phyloP scores from a whole-genome alignment of 2,113 vertebrate genomes.

The Willisornis vidua region DNA sequence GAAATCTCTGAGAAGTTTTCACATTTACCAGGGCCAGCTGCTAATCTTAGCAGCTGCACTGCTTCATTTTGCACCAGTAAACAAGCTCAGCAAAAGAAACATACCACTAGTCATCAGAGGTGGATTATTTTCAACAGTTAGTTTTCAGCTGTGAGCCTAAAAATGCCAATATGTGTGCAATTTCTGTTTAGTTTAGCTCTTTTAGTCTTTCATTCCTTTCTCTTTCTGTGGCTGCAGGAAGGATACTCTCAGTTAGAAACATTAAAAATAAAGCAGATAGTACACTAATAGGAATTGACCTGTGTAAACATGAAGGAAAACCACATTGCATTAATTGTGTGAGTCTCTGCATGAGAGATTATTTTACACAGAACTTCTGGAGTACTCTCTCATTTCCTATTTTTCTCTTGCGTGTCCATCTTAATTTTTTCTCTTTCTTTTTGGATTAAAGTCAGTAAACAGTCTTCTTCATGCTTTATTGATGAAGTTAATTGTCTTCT shows the following conservation, averaged over 20 bases:
- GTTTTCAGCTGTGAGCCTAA: neutral
- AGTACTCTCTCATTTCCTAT: neutral
- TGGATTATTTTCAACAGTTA: neutral
- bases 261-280: neutral
- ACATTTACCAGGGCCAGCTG: neutral
- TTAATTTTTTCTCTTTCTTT: neutral
- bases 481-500: neutral
- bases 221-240: neutral
- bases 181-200: neutral
- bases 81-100: neutral
- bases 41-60: neutral
- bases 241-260: neutral
- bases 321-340: neutral
- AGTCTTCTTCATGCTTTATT: neutral
- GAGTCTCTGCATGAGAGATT: neutral
- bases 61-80: neutral
- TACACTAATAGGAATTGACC: neutral
- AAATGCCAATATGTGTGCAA: neutral
- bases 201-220: neutral
- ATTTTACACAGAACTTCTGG: neutral
- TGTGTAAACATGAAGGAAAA: neutral
- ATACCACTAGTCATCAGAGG: neutral
- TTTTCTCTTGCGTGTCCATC: accelerated
- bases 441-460: neutral
- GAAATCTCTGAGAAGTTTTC: neutral